Conservation (phyloP, 2,797 vertebrate species). For the Novumbra hubbsi region DNA sequence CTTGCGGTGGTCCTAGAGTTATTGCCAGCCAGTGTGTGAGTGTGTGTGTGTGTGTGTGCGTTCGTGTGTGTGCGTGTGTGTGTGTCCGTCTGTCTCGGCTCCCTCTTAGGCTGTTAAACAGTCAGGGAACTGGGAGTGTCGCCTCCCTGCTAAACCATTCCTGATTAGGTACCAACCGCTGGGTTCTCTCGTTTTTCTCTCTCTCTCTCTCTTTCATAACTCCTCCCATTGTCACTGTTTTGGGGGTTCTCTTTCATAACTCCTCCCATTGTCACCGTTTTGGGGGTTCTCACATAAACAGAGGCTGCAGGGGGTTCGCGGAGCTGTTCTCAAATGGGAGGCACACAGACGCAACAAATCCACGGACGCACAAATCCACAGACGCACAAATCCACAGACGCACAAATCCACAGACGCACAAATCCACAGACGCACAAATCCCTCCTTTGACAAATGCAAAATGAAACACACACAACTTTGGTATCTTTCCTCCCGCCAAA, state of each 20-base stretch:
- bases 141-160: conserved; percentile 25
- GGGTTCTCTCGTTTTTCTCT: neutral
- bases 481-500: neutral
- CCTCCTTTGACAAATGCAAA: neutral
- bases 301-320: conserved; percentile 54
- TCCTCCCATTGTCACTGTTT: conserved; percentile 34
- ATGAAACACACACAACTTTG: neutral
- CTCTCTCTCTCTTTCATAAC: conserved; percentile 2
- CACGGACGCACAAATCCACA: neutral
- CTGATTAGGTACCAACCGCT: conserved; percentile 6
- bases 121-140: conserved; percentile 51
- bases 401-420: neutral
- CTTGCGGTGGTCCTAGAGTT: neutral
- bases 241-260: conserved; percentile 32
- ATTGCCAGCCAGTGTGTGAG: conserved; percentile 23
- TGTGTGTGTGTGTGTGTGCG: neutral
- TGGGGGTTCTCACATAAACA: conserved; percentile 59
- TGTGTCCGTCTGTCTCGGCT: conserved; percentile 22
- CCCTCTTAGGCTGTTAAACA: conserved; percentile 55
- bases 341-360: neutral
- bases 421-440: neutral
- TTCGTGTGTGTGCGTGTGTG: neutral
- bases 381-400: neutral
- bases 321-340: conserved; percentile 46
- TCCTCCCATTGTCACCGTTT: conserved; percentile 34